Evolutionary conservation across 2,113 vertebrate genomes (phyloP).

Genomic region (Oenanthe oenanthe): DNA sequence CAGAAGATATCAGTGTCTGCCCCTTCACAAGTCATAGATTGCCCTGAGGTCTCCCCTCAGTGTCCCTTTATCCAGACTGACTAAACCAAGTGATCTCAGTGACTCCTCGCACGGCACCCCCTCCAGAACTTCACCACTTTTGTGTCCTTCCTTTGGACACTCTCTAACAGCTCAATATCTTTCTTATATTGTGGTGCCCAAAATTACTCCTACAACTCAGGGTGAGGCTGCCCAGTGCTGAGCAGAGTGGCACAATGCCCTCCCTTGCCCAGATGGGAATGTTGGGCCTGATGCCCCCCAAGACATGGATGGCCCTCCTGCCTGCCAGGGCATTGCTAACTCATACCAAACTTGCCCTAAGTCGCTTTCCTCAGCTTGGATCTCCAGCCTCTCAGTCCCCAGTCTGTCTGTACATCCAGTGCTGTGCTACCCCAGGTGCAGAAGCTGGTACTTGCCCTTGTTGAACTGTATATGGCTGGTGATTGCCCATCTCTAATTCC

Average conservation of each 20-base stretch:
- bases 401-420: not conserved
- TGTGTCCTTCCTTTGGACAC: not conserved
- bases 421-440: not conserved
- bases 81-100: not conserved
- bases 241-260: not conserved
- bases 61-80: not conserved
- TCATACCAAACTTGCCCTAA: not conserved
- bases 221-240: not conserved
- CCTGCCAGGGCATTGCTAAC: not conserved
- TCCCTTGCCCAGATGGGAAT: not conserved
- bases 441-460: not conserved
- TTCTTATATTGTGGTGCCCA: not conserved
- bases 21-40: not conserved
- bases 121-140: not conserved
- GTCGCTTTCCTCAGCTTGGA: not conserved
- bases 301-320: not conserved
- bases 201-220: not conserved
- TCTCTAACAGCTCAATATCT: not conserved
- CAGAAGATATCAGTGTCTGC: not conserved
- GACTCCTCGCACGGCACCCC: accelerated
- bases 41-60: not conserved
- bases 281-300: not conserved
- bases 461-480: not conserved
- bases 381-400: not conserved
- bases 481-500: not conserved